Evolutionary conservation across 2,888 invertebrate genomes (phyloP), one percentile per base, ranked within the genome.

Genomic region (Galerucella nymphaeae): DNA sequence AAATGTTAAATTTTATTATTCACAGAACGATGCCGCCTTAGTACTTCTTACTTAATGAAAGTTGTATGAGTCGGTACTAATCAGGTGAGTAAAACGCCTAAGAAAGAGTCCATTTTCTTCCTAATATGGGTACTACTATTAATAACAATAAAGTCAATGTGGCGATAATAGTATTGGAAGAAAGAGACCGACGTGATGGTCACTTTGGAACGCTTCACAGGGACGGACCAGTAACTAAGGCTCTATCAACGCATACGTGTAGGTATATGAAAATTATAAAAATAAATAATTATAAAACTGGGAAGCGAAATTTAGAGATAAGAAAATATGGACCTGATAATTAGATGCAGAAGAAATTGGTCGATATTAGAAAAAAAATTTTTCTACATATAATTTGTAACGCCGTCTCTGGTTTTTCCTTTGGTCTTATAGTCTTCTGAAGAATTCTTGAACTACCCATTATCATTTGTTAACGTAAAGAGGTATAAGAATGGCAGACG

Each of bases 101-200:
- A 78, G 82, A 80, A 82, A 83, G 83, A 84, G 83, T 84, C 84
- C 83, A 82, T 84, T 83, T 83, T 81, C 75, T 79, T 79, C 86
- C 86, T 74, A 85, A 86, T 86, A 86, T 83, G 86, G 86, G 75
- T 81, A 81, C 84, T 83, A 85, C 87, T 86, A 86, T 87, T 87
- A 86, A 86, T 86, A 87, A 86, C 86, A 87, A 87, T 87, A 87
- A 87, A 87, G 85, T 85, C 83, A 85, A 86, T 86, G 86, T 87
- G 86, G 85, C 85, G 85, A 86, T 87, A 87, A 87, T 87, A 85
- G 86, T 85, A 83, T 83, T 84, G 80, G 83, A 84, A 85, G 85
- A 85, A 85, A 82, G 82, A 84, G 83, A 80, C 78, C 76, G 78
- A 74, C 75, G 73, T 72, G 77, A 75, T 76, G 78, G 75, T 75